phyloP scores from a whole-genome alignment of 2,888 invertebrate species.

The Synergus umbraculus region DNA sequence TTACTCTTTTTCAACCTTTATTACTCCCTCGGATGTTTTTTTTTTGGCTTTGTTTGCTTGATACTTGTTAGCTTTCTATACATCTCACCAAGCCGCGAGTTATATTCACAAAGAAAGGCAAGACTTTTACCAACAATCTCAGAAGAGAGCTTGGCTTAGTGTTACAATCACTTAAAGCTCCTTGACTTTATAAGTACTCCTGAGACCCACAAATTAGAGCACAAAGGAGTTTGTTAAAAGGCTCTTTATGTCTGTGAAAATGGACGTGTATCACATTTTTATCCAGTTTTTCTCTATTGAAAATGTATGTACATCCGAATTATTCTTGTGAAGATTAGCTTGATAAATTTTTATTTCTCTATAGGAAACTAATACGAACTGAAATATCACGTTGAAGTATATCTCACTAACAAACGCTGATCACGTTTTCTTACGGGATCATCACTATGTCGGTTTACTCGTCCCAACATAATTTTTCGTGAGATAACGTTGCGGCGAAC shows the following conservation, averaged over 20 bases:
- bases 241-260: not conserved
- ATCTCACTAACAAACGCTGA: conserved; percentile 27
- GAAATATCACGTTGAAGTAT: not conserved
- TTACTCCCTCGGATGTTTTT: not conserved
- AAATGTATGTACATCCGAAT: not conserved
- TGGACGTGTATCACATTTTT: not conserved
- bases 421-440: conserved; percentile 31
- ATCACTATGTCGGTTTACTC: conserved; percentile 33
- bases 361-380: not conserved
- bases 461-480: conserved; percentile 35
- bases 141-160: not conserved
- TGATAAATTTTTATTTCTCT: not conserved
- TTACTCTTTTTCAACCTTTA: not conserved
- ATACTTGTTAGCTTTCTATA: not conserved
- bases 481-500: conserved; percentile 30
- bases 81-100: not conserved
- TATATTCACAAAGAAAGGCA: not conserved
- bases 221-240: not conserved
- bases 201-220: not conserved
- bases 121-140: not conserved
- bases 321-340: too few species aligned
- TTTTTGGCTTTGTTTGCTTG: not conserved
- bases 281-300: not conserved
- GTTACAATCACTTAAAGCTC: not conserved
- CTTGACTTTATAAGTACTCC: not conserved